These are phyloP conservation scores for Irena cyanogastra DNA, from an alignment of 2,113 vertebrate genomes.

Conservation along the genomic window DNA sequence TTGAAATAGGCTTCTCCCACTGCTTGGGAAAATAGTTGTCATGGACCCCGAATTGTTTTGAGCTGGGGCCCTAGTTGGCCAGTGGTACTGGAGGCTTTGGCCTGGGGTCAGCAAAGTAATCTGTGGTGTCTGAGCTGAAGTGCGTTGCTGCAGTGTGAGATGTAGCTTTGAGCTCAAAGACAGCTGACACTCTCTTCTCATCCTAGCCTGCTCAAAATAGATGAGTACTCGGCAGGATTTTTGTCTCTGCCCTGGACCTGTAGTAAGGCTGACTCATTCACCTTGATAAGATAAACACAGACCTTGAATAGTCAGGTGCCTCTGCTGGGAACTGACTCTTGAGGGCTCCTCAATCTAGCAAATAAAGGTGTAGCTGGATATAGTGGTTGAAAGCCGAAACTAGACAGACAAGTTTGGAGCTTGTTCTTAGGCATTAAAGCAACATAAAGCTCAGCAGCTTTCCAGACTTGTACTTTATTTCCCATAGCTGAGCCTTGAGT, in stretches of 20 bases:
- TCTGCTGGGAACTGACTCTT: slow-evolving; percentile 38
- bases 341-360: slow-evolving; percentile 37
- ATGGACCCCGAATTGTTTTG: background rate
- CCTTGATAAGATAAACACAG: slow-evolving; percentile 38
- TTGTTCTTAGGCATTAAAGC: background rate
- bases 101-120: background rate
- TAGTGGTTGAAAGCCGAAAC: slow-evolving; percentile 44
- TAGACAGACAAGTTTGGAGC: slow-evolving; percentile 10
- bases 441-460: background rate
- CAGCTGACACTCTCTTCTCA: background rate
- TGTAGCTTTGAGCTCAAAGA: background rate
- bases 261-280: slow-evolving; percentile 44
- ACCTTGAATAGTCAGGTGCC: background rate
- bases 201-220: background rate
- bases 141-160: background rate
- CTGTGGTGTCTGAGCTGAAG: background rate
- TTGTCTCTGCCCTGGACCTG: background rate
- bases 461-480: background rate
- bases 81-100: background rate
- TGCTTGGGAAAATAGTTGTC: background rate
- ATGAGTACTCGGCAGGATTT: background rate
- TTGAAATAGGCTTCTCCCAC: background rate
- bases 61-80: background rate
- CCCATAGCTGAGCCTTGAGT: background rate
- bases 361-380: slow-evolving; percentile 57